Evolutionary conservation across 2,113 vertebrate genomes (phyloP).

Genomic region (Emydura subglobosa): DNA sequence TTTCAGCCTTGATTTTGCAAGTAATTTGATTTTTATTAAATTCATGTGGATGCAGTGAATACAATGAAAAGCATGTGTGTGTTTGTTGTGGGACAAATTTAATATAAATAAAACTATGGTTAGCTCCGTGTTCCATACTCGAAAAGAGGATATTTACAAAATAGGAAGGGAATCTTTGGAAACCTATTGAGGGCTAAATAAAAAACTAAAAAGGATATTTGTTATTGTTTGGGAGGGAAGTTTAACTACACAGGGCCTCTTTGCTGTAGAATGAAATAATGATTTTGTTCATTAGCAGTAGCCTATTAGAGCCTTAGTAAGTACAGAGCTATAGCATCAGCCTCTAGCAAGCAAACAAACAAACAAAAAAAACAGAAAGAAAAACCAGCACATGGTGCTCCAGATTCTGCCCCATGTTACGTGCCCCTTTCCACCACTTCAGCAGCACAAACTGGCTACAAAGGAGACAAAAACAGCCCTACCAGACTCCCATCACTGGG

Average conservation of each 20-base stretch:
- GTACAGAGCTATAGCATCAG: no score
- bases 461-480: not conserved
- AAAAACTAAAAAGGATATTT: not conserved
- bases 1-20: not conserved
- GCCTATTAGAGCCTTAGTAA: not conserved
- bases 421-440: not conserved
- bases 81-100: not conserved
- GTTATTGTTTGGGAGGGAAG: not conserved
- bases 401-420: not conserved
- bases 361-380: not conserved
- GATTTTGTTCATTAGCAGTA: not conserved
- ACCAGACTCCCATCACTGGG: not conserved
- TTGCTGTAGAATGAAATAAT: not conserved
- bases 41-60: not conserved
- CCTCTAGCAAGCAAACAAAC: not conserved
- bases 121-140: not conserved
- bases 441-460: not conserved
- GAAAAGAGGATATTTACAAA: not conserved
- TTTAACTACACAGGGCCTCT: not conserved
- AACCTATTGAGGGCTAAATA: not conserved
- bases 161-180: not conserved
- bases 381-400: accelerated
- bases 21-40: not conserved
- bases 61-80: not conserved
- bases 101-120: not conserved